Base-by-base conservation (phyloP, 2,113 vertebrate species). In the Austrofundulus limnaeus region DNA sequence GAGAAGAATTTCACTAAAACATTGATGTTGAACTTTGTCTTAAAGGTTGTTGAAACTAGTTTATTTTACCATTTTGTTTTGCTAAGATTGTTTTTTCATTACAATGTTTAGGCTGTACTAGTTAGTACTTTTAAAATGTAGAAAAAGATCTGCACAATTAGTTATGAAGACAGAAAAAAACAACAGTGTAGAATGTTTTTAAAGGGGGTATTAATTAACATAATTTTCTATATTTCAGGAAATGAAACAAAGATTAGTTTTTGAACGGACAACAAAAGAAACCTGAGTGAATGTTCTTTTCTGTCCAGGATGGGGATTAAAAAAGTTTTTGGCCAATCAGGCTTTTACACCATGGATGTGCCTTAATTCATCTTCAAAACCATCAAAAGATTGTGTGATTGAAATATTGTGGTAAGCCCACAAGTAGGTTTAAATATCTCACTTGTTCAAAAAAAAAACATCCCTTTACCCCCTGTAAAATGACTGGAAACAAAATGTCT, bases 401-500 rank as follows among this genome's bases (percentile, higher is more conserved):
- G 77, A 66, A 72, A 68, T 66, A 58, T 66, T 42, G 57, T 43
- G 42, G 74, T 25, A 17, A 25, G 48, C 28, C 65, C 2, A 61
- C 48, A 25, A 62, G 65, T 66, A 75, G 66, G 75, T 61, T 41
- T 39, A 38, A 41, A 45, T 46, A 70, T 28, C 49, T 47, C 46
- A n/a, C 8, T 31, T 66, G 46, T 72, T 75, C 17, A 50, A 61
- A 53, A 41, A 19, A 60, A 64, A 39, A 50, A 20, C 49, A 39
- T 23, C 21, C 10, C 5, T 11, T 7, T 5, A 54, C 72, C 83
- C 86, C 58, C 52, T 51, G 62, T 77, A 45, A 79, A 73, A 50
- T 81, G 87, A 83, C 83, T 17, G 1, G 84, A 89, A 88, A 73
- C 91, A 82, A 94, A 92, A 81, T 80, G 85, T 92, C 87, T 91